Percentiles rank a stretch among this genome's conserved stretches.
phyloP scores from a whole-genome alignment of 2,888 invertebrate genomes.

The Euzetes globulus region DNA sequence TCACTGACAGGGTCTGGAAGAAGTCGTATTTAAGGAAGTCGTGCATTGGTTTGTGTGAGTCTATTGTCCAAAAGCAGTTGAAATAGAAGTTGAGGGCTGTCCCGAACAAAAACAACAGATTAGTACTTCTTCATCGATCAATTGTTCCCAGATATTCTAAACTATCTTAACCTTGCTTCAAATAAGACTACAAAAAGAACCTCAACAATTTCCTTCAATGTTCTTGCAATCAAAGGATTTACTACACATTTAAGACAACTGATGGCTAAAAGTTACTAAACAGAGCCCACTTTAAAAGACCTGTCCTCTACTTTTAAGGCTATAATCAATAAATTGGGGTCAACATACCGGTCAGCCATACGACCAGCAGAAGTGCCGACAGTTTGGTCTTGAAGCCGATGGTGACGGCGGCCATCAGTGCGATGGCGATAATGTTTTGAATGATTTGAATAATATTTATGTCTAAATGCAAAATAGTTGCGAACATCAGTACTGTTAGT shows the following conservation, averaged over 20 bases:
- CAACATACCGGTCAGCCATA: conserved; percentile 59
- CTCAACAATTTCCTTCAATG: not conserved
- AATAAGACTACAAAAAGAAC: too few species aligned
- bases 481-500: conserved; percentile 96
- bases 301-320: too few species aligned
- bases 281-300: too few species aligned
- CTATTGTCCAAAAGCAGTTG: conserved; percentile 97
- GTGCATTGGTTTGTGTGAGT: conserved; percentile 85
- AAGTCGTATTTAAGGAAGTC: conserved; percentile 99
- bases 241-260: too few species aligned
- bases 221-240: conserved; percentile 46
- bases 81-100: conserved; percentile 82
- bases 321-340: not conserved
- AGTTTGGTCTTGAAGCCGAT: conserved; percentile 98
- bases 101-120: not conserved
- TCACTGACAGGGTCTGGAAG: conserved; percentile 93
- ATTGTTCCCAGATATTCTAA: too few species aligned
- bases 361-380: conserved; percentile 84
- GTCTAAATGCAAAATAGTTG: conserved; percentile 90
- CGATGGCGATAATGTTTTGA: conserved; percentile 84
- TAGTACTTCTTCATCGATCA: too few species aligned
- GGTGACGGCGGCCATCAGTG: conserved; percentile 89
- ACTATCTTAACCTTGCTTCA: too few species aligned
- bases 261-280: too few species aligned
- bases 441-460: conserved; percentile 66